Conservation (phyloP, 2,113 vertebrate genomes). For the Vombatus ursinus region DNA sequence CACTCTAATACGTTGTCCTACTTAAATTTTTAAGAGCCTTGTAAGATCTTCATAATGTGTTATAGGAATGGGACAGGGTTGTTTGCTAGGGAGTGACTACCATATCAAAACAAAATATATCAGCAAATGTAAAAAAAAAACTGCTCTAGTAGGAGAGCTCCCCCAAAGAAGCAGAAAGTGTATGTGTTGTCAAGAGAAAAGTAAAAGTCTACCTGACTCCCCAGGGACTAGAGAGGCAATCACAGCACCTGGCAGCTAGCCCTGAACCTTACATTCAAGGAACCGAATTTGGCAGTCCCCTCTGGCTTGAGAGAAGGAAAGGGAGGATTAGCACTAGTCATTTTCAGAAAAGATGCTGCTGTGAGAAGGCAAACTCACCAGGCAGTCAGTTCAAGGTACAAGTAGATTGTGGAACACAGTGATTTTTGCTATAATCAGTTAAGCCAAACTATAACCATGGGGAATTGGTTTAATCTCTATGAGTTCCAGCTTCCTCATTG, state of each 20-base stretch:
- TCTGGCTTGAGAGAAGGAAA: slow-evolving; percentile 29
- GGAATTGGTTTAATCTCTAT: background rate
- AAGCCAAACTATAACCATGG: background rate
- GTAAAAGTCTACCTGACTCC: slow-evolving; percentile 24
- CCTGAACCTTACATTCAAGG: background rate
- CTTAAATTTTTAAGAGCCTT: background rate
- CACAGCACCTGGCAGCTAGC: too few species aligned
- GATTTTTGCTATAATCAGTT: background rate
- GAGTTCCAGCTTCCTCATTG: background rate
- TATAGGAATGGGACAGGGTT: background rate
- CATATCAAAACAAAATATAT: background rate
- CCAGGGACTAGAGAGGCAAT: background rate
- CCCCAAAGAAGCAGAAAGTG: background rate
- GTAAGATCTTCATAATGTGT: background rate
- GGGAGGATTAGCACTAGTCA: background rate
- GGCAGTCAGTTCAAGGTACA: background rate
- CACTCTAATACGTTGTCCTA: background rate
- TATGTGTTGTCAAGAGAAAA: slow-evolving; percentile 23
- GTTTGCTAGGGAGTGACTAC: background rate
- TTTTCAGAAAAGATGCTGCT: background rate
- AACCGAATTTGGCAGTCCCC: background rate
- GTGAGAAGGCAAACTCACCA: background rate
- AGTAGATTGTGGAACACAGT: background rate
- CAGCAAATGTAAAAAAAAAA: background rate
- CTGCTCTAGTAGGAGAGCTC: too few species aligned